A percentile compares a stretch with the other conserved stretches of the same genome.
These are phyloP conservation scores for Sceloporus tristichus DNA, from an alignment of 2,113 vertebrate genomes.

Conservation along the genomic window DNA sequence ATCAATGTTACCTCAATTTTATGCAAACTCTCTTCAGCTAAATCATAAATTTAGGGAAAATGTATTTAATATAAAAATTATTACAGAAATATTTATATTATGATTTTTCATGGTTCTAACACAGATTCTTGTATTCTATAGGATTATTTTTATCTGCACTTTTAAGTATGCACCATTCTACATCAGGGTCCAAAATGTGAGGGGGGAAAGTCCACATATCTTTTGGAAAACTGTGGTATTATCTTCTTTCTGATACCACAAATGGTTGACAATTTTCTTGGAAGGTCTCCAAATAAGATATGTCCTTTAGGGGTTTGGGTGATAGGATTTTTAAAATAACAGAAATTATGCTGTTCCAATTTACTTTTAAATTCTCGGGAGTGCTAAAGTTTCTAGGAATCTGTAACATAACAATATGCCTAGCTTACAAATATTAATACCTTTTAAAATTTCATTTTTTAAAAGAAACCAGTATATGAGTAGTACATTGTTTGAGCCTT, in stretches of 20 bases:
- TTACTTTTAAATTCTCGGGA: background rate
- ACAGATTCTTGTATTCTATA: conserved; percentile 27
- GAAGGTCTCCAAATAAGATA: background rate
- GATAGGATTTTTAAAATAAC: background rate
- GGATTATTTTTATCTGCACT: background rate
- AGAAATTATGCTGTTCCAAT: background rate
- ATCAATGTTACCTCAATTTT: conserved; percentile 54
- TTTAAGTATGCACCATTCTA: background rate
- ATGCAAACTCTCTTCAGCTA: background rate
- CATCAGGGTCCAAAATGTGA: conserved; percentile 6
- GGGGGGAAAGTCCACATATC: fast-evolving
- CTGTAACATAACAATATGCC: too few species aligned
- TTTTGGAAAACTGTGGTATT: background rate
- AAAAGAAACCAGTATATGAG: background rate
- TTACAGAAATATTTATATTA: conserved; percentile 36
- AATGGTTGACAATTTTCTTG: background rate
- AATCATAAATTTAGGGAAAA: conserved; percentile 38
- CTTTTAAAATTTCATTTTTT: conserved; percentile 21
- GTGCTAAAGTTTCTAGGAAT: background rate
- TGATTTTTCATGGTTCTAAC: background rate
- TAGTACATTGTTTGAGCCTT: background rate
- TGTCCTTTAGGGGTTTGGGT: background rate
- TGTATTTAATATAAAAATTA: conserved; percentile 24
- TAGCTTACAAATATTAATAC: conserved; percentile 24
- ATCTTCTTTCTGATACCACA: background rate